Conservation (phyloP, 2,113 vertebrate species). For the Parotia lawesii region DNA sequence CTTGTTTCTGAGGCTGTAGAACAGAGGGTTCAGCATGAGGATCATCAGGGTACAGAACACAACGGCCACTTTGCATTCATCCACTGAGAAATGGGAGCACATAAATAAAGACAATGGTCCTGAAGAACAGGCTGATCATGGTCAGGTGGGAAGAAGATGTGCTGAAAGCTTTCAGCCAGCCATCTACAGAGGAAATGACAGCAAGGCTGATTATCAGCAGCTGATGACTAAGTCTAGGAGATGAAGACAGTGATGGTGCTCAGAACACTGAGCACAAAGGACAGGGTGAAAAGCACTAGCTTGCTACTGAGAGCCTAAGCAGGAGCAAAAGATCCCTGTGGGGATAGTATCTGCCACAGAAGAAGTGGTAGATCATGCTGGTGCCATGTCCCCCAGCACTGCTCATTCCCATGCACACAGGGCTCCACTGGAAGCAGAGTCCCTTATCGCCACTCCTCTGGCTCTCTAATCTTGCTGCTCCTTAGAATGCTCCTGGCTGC, state of each 20-base stretch:
- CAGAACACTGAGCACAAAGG: not conserved
- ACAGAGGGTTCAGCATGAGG: not conserved
- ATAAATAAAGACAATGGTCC: not conserved
- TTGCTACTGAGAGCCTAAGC: not conserved
- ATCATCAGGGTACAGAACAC: not conserved
- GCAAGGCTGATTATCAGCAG: not conserved
- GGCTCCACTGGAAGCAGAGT: not conserved
- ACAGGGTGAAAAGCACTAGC: not conserved
- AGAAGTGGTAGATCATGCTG: not conserved
- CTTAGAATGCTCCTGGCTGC: not conserved
- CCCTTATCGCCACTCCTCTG: not conserved
- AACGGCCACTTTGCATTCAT: not conserved
- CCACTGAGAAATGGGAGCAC: not conserved
- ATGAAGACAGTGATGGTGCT: not conserved
- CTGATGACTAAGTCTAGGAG: not conserved
- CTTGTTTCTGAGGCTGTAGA: not conserved
- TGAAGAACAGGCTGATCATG: not conserved
- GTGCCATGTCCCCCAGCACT: not conserved
- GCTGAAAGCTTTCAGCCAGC: not conserved
- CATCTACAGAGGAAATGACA: not conserved
- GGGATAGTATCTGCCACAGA: not conserved
- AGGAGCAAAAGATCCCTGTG: not conserved
- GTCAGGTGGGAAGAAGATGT: not conserved
- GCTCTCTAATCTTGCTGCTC: not conserved
- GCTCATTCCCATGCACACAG: not conserved